These are phyloP conservation scores for Scophthalmus maximus DNA, from an alignment of 2,113 vertebrate genomes.

Conservation along the genomic window DNA sequence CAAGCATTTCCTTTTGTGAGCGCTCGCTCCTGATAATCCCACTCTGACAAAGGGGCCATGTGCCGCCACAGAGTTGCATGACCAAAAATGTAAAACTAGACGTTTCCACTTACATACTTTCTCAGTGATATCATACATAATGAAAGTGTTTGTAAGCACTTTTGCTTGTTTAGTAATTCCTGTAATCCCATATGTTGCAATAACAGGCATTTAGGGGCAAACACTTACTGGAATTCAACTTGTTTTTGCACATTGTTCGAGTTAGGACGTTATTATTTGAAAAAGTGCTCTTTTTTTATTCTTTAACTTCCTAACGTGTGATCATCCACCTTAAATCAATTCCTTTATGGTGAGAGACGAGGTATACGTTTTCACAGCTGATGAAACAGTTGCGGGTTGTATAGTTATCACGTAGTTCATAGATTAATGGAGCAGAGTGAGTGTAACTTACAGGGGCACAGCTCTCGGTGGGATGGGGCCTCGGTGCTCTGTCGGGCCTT, in stretches of 20 bases:
- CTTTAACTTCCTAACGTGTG: background rate
- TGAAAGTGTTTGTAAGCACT: constrained; percentile 75
- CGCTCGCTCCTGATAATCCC: constrained; percentile 88
- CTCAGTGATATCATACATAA: constrained; percentile 78
- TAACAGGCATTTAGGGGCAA: constrained; percentile 56
- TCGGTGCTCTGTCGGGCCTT: constrained; percentile 27
- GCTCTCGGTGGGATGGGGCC: constrained; percentile 43
- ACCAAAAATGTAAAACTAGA: constrained; percentile 79
- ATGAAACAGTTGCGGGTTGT: constrained; percentile 24
- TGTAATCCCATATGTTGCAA: constrained; percentile 62
- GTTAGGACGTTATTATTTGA: background rate
- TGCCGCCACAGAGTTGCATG: constrained; percentile 73
- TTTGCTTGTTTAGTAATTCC: constrained; percentile 69
- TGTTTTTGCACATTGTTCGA: constrained; percentile 34
- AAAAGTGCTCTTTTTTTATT: constrained; percentile 5
- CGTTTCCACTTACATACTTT: constrained; percentile 81
- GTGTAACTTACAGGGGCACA: constrained; percentile 45
- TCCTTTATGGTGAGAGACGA: background rate
- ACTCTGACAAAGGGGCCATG: constrained; percentile 83
- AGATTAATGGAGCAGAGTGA: constrained; percentile 41
- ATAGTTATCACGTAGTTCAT: constrained; percentile 27
- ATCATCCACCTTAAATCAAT: background rate
- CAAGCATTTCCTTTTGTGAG: constrained; percentile 92
- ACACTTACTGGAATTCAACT: constrained; percentile 37
- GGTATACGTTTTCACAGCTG: constrained; percentile 12